Conservation (phyloP, 2,113 vertebrate genomes). For the Grantiella picta region DNA sequence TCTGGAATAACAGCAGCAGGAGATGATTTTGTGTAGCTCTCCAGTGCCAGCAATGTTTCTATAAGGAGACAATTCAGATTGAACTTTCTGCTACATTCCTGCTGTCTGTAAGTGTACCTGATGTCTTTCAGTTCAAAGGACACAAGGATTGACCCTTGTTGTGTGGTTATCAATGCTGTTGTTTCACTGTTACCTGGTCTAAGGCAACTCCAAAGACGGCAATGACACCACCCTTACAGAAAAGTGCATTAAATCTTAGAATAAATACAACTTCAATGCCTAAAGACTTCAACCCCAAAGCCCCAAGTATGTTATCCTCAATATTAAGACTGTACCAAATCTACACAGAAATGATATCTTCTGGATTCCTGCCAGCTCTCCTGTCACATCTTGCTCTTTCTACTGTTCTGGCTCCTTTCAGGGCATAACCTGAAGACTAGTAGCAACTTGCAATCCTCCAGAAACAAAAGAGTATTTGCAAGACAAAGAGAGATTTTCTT, state of each 20-base stretch:
- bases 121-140: not conserved
- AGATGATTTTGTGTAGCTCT: not conserved
- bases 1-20: not conserved
- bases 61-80: not conserved
- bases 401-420: not conserved
- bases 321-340: not conserved
- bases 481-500: conserved; percentile 14
- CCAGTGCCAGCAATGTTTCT: not conserved
- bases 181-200: not conserved
- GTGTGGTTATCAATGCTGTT: not conserved
- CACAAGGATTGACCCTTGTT: not conserved
- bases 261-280: not conserved
- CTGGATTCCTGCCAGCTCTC: conserved; percentile 20
- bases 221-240: not conserved
- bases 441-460: conserved; percentile 26
- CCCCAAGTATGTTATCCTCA: not conserved
- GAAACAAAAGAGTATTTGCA: not conserved
- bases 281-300: not conserved
- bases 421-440: conserved; percentile 28
- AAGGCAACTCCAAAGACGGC: not conserved
- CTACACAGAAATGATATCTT: not conserved
- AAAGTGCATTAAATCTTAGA: not conserved
- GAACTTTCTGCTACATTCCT: not conserved
- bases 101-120: not conserved
- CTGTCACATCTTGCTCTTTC: conserved; percentile 20